Evolutionary conservation across 2,888 invertebrate genomes (phyloP).

Genomic region (Melieria crassipennis): DNA sequence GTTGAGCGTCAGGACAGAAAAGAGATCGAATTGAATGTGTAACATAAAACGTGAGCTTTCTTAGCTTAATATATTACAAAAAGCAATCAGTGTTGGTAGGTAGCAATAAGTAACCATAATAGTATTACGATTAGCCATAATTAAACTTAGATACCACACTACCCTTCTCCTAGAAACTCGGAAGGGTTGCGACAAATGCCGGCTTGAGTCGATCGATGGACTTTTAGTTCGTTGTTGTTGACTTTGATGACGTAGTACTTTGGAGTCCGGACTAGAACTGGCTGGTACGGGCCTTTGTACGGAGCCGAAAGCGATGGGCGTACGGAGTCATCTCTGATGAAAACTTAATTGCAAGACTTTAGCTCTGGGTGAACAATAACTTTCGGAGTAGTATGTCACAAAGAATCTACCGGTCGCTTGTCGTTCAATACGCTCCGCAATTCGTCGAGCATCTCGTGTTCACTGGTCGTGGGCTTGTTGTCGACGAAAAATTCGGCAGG

Average conservation of each 20-base stretch:
- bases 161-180: constrained; percentile 17
- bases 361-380: constrained; percentile 1
- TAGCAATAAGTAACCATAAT: no score
- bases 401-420: constrained; percentile 1
- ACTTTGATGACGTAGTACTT: constrained; percentile 19
- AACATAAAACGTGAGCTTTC: no score
- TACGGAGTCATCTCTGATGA: constrained; percentile 42
- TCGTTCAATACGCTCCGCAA: not conserved
- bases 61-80: no score
- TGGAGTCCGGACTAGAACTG: constrained; percentile 34
- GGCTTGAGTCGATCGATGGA: constrained; percentile 16
- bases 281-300: constrained; percentile 42
- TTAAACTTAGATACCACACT: not conserved
- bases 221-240: not conserved
- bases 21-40: no score
- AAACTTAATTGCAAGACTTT: constrained; percentile 39
- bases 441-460: not conserved
- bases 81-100: no score
- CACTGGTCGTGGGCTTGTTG: not conserved
- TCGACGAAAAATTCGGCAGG: constrained; percentile 9
- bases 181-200: not conserved
- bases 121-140: no score
- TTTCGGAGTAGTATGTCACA: not conserved
- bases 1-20: no score
- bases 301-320: constrained; percentile 39